These are phyloP conservation scores for Neosalanx taihuensis DNA, from an alignment of 2,797 vertebrate species.

Conservation along the genomic window DNA sequence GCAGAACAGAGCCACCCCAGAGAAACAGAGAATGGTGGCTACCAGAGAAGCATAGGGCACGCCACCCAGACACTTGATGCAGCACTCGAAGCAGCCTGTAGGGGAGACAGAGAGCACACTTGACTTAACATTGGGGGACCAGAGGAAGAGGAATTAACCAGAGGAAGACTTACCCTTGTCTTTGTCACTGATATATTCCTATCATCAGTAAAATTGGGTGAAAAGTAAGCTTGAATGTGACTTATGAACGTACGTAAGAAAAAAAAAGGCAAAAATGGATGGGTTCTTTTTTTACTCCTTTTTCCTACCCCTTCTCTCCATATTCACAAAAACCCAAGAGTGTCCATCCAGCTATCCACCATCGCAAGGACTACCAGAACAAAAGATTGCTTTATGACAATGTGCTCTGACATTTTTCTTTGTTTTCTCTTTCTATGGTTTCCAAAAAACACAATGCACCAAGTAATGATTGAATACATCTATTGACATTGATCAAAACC, in stretches of 20 bases:
- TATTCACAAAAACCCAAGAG: conserved; percentile 33
- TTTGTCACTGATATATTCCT: background rate
- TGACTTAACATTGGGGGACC: background rate
- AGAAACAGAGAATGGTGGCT: conserved; percentile 98
- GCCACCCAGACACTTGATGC: conserved; percentile 98
- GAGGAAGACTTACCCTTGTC: background rate
- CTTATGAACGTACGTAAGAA: background rate
- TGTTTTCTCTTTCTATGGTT: background rate
- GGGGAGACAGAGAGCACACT: conserved; percentile 46
- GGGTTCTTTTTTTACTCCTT: conserved; percentile 13
- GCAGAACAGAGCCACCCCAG: conserved; percentile 94
- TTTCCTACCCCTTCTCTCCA: conserved; percentile 34
- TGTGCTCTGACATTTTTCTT: background rate
- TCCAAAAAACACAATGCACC: background rate
- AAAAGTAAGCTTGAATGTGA: background rate
- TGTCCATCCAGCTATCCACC: background rate
- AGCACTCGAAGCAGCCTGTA: conserved; percentile 98
- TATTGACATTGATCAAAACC: background rate
- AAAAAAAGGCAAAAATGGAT: background rate
- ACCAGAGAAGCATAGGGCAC: conserved; percentile 98
- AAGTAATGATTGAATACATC: background rate
- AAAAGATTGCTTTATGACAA: background rate
- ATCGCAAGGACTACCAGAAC: background rate
- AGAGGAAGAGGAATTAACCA: background rate
- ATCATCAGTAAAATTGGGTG: background rate